Conservation (phyloP, 2,113 vertebrate species). For the Centrocercus urophasianus region DNA sequence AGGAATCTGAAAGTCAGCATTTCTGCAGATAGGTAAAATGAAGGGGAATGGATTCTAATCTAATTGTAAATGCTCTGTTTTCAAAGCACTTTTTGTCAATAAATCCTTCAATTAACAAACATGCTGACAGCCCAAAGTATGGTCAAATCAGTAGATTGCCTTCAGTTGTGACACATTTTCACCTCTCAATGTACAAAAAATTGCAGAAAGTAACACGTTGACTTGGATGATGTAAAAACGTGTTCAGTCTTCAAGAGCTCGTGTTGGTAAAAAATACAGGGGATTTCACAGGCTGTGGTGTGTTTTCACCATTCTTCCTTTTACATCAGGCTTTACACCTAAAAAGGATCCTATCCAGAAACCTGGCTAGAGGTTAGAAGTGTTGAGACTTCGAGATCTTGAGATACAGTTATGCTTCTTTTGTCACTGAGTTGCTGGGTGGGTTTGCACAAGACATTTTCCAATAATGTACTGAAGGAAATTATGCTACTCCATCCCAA, state of each 20-base stretch:
- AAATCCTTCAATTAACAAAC: conserved; percentile 48
- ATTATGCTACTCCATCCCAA: neutral
- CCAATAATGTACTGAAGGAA: neutral
- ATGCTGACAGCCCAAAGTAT: neutral
- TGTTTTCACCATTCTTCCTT: neutral
- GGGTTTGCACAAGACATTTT: neutral
- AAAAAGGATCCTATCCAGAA: neutral
- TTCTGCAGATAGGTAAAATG: conserved; percentile 35
- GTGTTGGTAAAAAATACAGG: neutral
- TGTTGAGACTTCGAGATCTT: neutral
- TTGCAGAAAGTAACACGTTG: neutral
- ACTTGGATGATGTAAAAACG: neutral
- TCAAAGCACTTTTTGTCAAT: conserved; percentile 41
- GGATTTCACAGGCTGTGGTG: neutral
- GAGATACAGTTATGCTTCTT: neutral
- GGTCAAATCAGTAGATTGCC: neutral
- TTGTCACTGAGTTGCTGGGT: neutral
- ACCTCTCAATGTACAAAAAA: neutral
- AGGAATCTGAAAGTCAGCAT: conserved; percentile 53
- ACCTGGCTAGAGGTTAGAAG: neutral
- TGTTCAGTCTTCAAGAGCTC: neutral
- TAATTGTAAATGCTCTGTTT: conserved; percentile 64
- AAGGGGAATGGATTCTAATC: conserved; percentile 65
- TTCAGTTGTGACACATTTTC: neutral
- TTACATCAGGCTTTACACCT: neutral